Conservation (phyloP, 2,113 vertebrate genomes). For the Pipra filicauda region DNA sequence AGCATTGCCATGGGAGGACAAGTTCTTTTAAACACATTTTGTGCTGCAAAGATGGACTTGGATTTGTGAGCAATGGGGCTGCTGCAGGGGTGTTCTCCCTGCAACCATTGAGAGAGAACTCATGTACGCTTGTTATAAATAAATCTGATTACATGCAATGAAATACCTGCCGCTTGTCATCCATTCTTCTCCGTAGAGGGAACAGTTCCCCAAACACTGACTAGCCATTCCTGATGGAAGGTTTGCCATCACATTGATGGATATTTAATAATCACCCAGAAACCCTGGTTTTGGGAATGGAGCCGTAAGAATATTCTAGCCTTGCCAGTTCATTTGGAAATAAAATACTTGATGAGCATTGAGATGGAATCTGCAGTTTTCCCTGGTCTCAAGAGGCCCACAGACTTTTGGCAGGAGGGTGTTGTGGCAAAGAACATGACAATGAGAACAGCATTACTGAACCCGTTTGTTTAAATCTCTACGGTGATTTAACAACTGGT, state of each 20-base stretch:
- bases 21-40: neutral
- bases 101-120: neutral
- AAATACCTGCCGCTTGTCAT: neutral
- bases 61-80: neutral
- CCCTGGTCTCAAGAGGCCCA: neutral
- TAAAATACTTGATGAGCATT: neutral
- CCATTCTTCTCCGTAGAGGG: neutral
- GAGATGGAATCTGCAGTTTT: neutral
- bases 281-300: neutral
- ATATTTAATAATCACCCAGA: neutral
- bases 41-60: neutral
- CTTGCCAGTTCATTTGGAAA: neutral
- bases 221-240: neutral
- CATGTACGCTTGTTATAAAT: rapidly evolving
- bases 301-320: neutral
- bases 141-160: no score
- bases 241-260: neutral
- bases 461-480: neutral
- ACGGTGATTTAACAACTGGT: neutral
- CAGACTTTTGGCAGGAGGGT: neutral
- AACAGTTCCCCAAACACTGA: neutral
- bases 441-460: neutral
- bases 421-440: neutral
- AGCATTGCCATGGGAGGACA: neutral
- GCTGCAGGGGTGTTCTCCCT: neutral